Evolutionary conservation across 2,113 vertebrate species (phyloP).

Genomic region (Gymnarchus niloticus): DNA sequence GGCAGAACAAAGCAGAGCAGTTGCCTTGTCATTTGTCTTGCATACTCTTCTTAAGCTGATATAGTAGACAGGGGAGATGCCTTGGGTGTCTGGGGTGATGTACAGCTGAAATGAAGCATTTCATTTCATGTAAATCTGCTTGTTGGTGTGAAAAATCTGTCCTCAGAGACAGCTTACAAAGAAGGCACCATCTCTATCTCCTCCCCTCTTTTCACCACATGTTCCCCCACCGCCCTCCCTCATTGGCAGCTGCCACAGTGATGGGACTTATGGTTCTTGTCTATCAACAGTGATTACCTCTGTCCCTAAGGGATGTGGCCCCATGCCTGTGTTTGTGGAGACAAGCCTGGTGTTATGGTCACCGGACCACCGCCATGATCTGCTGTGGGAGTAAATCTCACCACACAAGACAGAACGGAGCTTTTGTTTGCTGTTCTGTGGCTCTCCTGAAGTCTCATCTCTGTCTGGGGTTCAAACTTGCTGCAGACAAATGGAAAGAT

Average conservation of each 20-base stretch:
- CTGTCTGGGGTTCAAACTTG: not conserved
- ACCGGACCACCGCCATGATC: not conserved
- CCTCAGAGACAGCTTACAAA: too few species aligned
- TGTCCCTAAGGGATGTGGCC: not conserved
- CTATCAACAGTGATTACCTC: constrained; percentile 1
- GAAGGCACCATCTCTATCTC: not conserved
- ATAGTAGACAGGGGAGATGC: not conserved
- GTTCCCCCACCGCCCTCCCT: not conserved
- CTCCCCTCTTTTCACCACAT: not conserved
- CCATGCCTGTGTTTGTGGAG: not conserved
- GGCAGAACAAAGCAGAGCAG: not conserved
- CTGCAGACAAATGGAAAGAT: not conserved
- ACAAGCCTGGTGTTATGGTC: not conserved
- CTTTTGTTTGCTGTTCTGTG: not conserved
- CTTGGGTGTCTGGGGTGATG: not conserved
- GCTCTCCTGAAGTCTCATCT: not conserved
- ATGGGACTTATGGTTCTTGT: constrained; percentile 13
- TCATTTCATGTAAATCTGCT: too few species aligned
- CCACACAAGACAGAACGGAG: not conserved
- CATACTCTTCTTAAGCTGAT: not conserved
- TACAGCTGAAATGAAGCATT: not conserved
- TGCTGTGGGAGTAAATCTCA: not conserved
- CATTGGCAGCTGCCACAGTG: not conserved
- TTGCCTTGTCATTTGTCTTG: not conserved
- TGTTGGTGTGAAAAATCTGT: not conserved